Evolutionary conservation across 2,888 invertebrate species (phyloP).

Genomic region (Neelides folsomi): DNA sequence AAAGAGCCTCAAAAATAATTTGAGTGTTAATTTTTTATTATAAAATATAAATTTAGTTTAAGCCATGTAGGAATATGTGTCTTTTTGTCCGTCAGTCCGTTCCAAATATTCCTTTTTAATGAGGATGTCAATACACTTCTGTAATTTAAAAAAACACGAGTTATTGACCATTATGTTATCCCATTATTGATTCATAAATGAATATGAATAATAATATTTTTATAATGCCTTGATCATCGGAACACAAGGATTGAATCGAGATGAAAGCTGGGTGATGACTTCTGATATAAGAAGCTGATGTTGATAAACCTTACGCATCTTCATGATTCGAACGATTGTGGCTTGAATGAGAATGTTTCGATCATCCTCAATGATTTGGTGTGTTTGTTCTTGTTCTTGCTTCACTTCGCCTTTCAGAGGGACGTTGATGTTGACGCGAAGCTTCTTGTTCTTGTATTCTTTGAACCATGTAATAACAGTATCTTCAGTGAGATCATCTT

Average conservation of each 20-base stretch:
- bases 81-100: conserved; percentile 91
- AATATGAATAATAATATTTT: too few relatives aligned
- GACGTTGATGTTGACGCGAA: conserved; percentile 94
- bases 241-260: conserved; percentile 93
- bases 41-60: conserved; percentile 41
- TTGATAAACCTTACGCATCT: conserved; percentile 88
- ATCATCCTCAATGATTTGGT: conserved; percentile 98
- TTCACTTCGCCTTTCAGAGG: conserved; percentile 95
- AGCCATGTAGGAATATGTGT: conserved; percentile 96
- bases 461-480: conserved; percentile 62
- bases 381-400: conserved; percentile 91
- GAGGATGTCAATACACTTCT: conserved; percentile 99
- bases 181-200: too few relatives aligned
- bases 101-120: conserved; percentile 98
- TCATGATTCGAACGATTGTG: conserved; percentile 91
- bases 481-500: conserved; percentile 56
- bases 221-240: conserved; percentile 79
- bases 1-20: too few relatives aligned
- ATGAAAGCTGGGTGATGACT: conserved; percentile 86
- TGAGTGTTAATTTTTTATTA: too few relatives aligned
- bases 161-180: neutral
- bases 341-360: conserved; percentile 93
- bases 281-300: conserved; percentile 86
- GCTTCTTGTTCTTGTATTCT: conserved; percentile 85
- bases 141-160: too few relatives aligned